These are phyloP conservation scores for Thumatha senex DNA, from an alignment of 2,888 invertebrate species.

Conservation along the genomic window DNA sequence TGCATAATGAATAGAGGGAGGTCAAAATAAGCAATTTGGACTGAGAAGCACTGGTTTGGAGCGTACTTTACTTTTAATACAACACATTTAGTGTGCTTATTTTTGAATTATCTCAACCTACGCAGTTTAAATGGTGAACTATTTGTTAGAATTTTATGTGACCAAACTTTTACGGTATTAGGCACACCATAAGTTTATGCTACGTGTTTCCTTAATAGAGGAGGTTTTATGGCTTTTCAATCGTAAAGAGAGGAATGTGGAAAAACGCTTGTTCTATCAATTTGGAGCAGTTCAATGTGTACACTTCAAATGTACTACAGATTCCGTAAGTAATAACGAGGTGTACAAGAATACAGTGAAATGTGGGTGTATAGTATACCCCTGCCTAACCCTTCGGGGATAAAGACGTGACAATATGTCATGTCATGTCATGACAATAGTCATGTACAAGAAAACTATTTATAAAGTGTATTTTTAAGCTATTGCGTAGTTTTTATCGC, in stretches of 20 bases:
- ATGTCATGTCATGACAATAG: too few relatives aligned
- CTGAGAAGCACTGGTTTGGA: conserved; percentile 72
- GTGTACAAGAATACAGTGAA: too few relatives aligned
- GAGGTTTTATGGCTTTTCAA: background rate
- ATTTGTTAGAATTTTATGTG: background rate
- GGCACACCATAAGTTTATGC: background rate
- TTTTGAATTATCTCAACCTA: conserved; percentile 20
- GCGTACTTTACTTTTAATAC: conserved; percentile 69
- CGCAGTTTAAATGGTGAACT: conserved; percentile 2
- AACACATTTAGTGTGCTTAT: conserved; percentile 52
- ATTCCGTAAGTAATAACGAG: too few relatives aligned
- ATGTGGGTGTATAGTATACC: too few relatives aligned
- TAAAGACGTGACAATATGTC: too few relatives aligned
- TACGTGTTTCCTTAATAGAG: background rate
- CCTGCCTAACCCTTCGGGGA: too few relatives aligned
- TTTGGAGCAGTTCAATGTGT: too few relatives aligned
- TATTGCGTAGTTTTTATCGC: too few relatives aligned
- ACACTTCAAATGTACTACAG: too few relatives aligned
- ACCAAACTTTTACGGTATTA: background rate
- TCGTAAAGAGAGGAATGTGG: background rate
- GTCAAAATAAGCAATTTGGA: conserved; percentile 78
- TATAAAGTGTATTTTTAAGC: too few relatives aligned
- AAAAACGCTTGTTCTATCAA: too few relatives aligned
- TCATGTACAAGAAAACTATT: too few relatives aligned
- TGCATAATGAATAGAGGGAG: conserved; percentile 73